Base-by-base conservation (phyloP, 2,888 invertebrate species). In the Netelia virgata region DNA sequence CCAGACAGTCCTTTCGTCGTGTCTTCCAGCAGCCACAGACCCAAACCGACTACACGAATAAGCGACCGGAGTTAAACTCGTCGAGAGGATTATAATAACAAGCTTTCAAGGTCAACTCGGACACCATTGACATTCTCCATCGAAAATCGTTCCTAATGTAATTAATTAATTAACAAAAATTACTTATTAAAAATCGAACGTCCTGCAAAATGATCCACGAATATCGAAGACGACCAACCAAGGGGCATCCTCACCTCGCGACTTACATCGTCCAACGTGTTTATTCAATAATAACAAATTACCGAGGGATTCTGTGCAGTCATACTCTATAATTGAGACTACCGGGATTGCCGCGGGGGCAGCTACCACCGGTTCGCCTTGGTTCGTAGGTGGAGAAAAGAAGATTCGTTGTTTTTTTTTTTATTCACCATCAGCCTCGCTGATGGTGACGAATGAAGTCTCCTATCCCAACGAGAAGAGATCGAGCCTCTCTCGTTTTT, bases 301-400 rank as follows among this genome's bases (percentile, higher is more conserved):
- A 91, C 90, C 88, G 86, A 88, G 88, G 89, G 88, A 88, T 91
- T 91, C 87, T 91, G 92, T 92, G 88, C 89, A 92, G 92, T 92
- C 92, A 92, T 92, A 92, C 90, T 92, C 90, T 88, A 90, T 92
- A 92, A 92, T 92, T 92, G 92, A 89, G 92, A 91, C 90, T 90
- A 90, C 89, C 88, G 88, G 70, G 68, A 70, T 47, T 76, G 74
- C 80, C 81, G 78, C 79, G 75, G 82, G 82, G 87, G 73, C 18
- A 57, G 64, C 75, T 73, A 83, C 66, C 66, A 83, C 50, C 41
- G 76, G 82, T 77, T 77, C 74, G 84, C 76, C 76, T 41, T 47
- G 43, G 70, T 86, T 86, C 75, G 86, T 84, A 85, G 83, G 86
- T 85, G 86, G 87, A 87, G 68, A 61, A 79, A 64, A 84, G 79